Evolutionary conservation across 2,888 invertebrate genomes (phyloP).

Genomic region (Parasteatoda lunata): DNA sequence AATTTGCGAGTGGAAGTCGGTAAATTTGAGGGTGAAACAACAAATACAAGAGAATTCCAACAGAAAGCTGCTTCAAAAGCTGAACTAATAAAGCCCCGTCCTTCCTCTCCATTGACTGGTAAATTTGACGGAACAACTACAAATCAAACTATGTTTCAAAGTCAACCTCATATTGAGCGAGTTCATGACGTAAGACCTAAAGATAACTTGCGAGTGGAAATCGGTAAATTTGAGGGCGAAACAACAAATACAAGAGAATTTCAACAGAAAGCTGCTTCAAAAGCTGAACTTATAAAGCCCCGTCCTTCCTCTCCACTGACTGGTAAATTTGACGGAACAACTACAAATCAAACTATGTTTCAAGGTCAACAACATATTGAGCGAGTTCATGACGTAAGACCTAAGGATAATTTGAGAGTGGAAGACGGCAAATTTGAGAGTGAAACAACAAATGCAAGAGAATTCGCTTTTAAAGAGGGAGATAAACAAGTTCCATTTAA

Average conservation of each 20-base stretch:
- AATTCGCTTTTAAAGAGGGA: slow-evolving; percentile 46
- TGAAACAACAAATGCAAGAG: slow-evolving; percentile 45
- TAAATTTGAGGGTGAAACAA: slow-evolving; percentile 39
- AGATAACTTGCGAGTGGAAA: slow-evolving; percentile 41
- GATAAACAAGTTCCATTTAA: slow-evolving; percentile 51
- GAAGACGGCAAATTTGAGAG: slow-evolving; percentile 40
- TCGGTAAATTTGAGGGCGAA: slow-evolving; percentile 40
- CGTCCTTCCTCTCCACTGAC: slow-evolving; percentile 13
- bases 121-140: slow-evolving; percentile 60
- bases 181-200: slow-evolving; percentile 54
- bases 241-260: slow-evolving; percentile 43
- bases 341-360: slow-evolving; percentile 58
- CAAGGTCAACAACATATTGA: slow-evolving; percentile 19
- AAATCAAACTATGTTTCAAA: slow-evolving; percentile 47
- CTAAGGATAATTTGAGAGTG: slow-evolving; percentile 47
- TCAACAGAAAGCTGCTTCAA: slow-evolving; percentile 21
- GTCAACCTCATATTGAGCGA: slow-evolving; percentile 13
- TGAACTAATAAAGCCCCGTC: slow-evolving; percentile 24
- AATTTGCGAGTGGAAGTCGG: slow-evolving; percentile 38
- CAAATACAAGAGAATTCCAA: slow-evolving; percentile 35
- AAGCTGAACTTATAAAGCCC: slow-evolving; percentile 27
- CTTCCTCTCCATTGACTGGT: slow-evolving; percentile 25
- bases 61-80: slow-evolving; percentile 18
- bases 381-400: slow-evolving; percentile 53
- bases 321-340: slow-evolving; percentile 54